Percentiles rank a stretch among this genome's conserved stretches.
Conservation (phyloP, 2,113 vertebrate species). For the Numenius arquata region DNA sequence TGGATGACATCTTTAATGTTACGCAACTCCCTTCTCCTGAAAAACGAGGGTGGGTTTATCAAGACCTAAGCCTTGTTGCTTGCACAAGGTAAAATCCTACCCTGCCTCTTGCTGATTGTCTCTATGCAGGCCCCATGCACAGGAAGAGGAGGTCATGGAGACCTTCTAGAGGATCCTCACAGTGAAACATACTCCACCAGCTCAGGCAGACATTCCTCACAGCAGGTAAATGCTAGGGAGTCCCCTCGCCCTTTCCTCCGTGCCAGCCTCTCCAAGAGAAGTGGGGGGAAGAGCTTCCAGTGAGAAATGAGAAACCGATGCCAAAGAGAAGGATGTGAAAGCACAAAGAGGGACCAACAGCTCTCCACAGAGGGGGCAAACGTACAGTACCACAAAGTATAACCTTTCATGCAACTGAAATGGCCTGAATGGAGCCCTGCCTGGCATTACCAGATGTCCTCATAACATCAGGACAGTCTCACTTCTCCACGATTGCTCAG, state of each 20-base stretch:
- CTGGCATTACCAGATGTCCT: background rate
- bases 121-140: background rate
- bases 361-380: background rate
- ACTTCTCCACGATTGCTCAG: background rate
- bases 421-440: background rate
- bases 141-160: background rate
- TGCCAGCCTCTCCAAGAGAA: background rate
- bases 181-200: background rate
- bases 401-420: background rate
- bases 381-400: background rate
- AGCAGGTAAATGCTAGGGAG: background rate
- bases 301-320: rapidly evolving
- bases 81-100: background rate
- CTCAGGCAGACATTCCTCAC: background rate
- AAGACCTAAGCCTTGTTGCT: background rate
- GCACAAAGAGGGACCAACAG: background rate
- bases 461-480: background rate
- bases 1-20: background rate
- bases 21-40: background rate
- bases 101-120: background rate
- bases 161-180: background rate
- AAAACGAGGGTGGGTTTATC: background rate
- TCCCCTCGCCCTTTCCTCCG: background rate
- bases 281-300: background rate
- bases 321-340: background rate